These are phyloP conservation scores for Caradrina clavipalpis DNA, from an alignment of 2,888 invertebrate species.

Conservation along the genomic window DNA sequence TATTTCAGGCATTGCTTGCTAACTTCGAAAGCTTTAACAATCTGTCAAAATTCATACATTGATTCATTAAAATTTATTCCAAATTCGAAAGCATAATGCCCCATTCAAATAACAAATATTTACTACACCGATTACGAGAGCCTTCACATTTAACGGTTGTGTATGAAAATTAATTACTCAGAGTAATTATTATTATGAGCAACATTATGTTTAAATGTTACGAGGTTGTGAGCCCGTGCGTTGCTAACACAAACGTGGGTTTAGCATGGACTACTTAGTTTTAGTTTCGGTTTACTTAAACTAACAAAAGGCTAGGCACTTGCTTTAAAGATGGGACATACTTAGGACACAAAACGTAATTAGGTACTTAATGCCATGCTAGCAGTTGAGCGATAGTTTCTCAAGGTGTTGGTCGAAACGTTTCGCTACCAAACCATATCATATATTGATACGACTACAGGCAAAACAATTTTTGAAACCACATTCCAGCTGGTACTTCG, in stretches of 20 bases:
- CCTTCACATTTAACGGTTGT: slow-evolving; percentile 38
- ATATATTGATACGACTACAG: too few relatives aligned
- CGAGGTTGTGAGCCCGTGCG: slow-evolving; percentile 26
- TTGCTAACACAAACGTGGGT: slow-evolving; percentile 14
- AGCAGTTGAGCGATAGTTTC: too few relatives aligned
- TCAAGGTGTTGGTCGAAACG: too few relatives aligned
- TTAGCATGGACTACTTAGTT: slow-evolving; percentile 20
- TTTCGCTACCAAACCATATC: too few relatives aligned
- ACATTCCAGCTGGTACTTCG: too few relatives aligned
- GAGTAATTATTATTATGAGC: slow-evolving; percentile 47
- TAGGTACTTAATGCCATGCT: background rate
- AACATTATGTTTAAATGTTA: slow-evolving; percentile 56
- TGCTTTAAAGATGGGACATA: background rate
- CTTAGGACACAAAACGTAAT: background rate
- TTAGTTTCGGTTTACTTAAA: slow-evolving; percentile 1
- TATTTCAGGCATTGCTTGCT: background rate
- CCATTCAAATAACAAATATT: slow-evolving; percentile 28
- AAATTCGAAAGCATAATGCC: slow-evolving; percentile 1
- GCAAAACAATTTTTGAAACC: too few relatives aligned
- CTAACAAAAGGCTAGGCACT: background rate
- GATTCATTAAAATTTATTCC: background rate
- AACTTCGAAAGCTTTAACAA: background rate
- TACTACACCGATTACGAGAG: slow-evolving; percentile 27
- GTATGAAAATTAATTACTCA: slow-evolving; percentile 56
- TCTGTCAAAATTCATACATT: background rate